These are phyloP conservation scores for Seriola aureovittata DNA, from an alignment of 2,113 vertebrate genomes.

Conservation along the genomic window DNA sequence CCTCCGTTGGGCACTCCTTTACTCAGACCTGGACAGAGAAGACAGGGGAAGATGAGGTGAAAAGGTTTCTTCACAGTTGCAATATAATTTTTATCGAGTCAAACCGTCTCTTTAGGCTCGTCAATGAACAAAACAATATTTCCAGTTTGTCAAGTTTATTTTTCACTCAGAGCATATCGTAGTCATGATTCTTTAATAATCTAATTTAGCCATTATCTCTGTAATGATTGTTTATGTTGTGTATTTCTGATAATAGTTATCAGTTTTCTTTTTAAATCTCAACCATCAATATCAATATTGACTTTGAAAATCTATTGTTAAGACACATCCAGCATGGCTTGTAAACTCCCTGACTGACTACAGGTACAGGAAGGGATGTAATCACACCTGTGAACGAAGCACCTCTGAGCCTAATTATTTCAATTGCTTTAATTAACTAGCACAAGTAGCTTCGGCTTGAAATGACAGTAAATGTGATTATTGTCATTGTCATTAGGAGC, in stretches of 20 bases:
- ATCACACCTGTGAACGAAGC: neutral
- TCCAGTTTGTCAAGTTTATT: neutral
- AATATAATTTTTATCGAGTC: neutral
- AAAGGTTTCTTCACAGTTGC: neutral
- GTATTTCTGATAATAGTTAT: neutral
- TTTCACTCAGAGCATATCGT: neutral
- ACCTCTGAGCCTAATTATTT: neutral
- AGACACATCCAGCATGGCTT: too few relatives aligned
- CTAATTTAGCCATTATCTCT: neutral
- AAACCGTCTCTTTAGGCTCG: neutral
- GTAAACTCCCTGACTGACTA: too few relatives aligned
- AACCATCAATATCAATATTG: too few relatives aligned
- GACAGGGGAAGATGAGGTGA: neutral
- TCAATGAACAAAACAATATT: neutral
- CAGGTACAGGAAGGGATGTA: too few relatives aligned
- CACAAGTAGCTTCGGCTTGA: neutral
- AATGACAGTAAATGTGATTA: too few relatives aligned
- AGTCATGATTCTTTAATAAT: neutral
- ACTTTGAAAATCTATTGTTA: too few relatives aligned
- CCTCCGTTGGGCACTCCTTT: slow-evolving; percentile 86
- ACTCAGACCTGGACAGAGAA: slow-evolving; percentile 85
- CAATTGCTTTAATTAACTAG: neutral
- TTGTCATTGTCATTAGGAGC: neutral
- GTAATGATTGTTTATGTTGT: neutral
- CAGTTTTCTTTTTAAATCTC: too few relatives aligned